Evolutionary conservation across 1,140 invertebrate species (phyloP).

Genomic region (Drosophila tristis): DNA sequence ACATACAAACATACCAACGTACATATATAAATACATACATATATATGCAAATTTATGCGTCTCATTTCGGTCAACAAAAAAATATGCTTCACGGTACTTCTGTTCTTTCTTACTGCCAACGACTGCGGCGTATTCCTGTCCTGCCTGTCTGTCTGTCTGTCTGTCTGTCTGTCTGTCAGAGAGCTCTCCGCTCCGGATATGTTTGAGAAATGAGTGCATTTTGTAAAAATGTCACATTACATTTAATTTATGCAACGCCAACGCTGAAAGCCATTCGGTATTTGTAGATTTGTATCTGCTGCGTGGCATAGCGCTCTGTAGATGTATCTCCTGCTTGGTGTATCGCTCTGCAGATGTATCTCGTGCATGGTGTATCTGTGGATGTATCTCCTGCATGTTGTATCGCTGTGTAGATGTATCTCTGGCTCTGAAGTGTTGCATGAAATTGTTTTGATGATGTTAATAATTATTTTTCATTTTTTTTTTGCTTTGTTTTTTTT

Average conservation of each 20-base stretch:
- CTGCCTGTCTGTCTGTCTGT: neutral
- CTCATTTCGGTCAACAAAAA: conserved; percentile 54
- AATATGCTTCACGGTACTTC: conserved; percentile 10
- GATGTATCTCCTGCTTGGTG: conserved; percentile 1
- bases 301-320: too few species aligned
- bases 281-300: conserved; percentile 9
- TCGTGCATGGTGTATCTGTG: neutral
- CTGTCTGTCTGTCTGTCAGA: conserved; percentile 42
- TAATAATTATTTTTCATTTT: conserved; percentile 1
- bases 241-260: conserved; percentile 81
- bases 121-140: conserved; percentile 6
- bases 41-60: conserved; percentile 81
- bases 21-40: too few species aligned
- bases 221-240: conserved; percentile 84
- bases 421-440: conserved; percentile 56
- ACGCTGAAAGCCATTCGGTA: conserved; percentile 41
- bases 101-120: conserved; percentile 16
- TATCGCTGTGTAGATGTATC: too few species aligned
- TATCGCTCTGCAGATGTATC: conserved; percentile 1
- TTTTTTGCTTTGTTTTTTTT: neutral
- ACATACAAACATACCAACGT: too few species aligned
- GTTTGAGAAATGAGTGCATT: conserved; percentile 83
- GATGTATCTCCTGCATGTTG: conserved; percentile 12
- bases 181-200: conserved; percentile 48
- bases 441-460: conserved; percentile 70